phyloP scores from a whole-genome alignment of 2,797 vertebrate species.

The Karalla daura region DNA sequence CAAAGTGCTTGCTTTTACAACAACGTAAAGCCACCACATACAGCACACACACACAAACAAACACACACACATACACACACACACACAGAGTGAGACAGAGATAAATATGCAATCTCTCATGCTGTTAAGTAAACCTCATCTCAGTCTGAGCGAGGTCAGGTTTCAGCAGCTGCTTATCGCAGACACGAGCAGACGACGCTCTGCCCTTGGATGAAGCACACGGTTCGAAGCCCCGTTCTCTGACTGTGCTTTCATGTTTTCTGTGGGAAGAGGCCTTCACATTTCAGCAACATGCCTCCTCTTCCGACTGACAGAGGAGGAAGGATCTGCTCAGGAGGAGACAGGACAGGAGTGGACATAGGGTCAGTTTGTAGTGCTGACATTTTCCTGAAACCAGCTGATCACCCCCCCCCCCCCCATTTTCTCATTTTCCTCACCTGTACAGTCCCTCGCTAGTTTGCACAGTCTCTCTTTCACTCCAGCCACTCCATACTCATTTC shows the following conservation, averaged over 20 bases:
- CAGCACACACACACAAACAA: background rate
- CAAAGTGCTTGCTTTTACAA: no score
- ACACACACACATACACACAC: background rate
- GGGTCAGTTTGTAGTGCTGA: background rate
- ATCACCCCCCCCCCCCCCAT: background rate
- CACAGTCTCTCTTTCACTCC: background rate
- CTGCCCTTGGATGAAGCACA: no score
- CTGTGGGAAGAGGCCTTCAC: background rate
- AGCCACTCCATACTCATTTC: background rate
- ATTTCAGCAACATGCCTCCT: background rate
- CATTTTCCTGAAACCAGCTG: background rate
- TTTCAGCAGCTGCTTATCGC: conserved; percentile 32
- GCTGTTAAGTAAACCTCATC: conserved; percentile 12
- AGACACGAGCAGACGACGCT: background rate
- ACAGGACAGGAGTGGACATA: background rate
- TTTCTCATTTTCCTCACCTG: no score
- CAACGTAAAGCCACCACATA: no score
- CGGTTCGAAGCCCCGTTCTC: no score
- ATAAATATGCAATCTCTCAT: background rate
- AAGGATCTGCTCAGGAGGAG: background rate
- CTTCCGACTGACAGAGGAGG: background rate
- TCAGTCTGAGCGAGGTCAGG: background rate
- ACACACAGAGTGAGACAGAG: background rate
- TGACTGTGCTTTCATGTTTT: conserved; percentile 1
- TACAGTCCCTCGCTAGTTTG: no score